These are phyloP conservation scores for Argynnis bischoffii DNA, from an alignment of 2,888 invertebrate genomes.

Conservation along the genomic window DNA sequence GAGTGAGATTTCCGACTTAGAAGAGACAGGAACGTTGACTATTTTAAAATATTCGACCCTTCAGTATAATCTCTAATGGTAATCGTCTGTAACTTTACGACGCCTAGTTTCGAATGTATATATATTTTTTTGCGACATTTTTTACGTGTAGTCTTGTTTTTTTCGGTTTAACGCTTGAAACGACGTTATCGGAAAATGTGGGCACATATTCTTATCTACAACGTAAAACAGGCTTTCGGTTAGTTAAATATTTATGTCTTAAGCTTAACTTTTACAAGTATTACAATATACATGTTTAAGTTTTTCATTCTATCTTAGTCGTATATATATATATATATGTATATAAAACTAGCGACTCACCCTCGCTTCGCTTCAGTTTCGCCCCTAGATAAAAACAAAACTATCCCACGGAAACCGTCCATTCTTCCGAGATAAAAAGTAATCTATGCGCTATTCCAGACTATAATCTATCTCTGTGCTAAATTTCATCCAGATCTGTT, in stretches of 20 bases:
- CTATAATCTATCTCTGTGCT: no score
- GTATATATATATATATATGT: no score
- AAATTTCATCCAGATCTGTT: no score
- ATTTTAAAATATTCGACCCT: constrained; percentile 17
- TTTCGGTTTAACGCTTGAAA: constrained; percentile 20
- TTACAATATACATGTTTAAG: no score
- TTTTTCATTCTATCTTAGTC: no score
- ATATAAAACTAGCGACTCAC: no score
- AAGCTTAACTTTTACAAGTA: no score
- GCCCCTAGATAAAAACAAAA: no score
- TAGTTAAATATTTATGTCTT: background rate
- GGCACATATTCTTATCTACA: constrained; percentile 7
- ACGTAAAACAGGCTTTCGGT: background rate
- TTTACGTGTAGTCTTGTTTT: constrained; percentile 21
- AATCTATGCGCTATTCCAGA: no score
- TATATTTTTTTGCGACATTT: constrained; percentile 15
- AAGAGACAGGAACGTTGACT: constrained; percentile 3
- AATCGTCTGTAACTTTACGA: constrained; percentile 27
- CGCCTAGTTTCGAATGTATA: constrained; percentile 17
- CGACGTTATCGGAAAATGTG: constrained; percentile 22
- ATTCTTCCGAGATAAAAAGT: no score
- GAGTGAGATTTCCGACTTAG: constrained; percentile 3
- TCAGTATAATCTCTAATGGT: constrained; percentile 13
- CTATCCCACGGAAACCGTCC: no score
- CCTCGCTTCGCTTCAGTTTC: no score